phyloP scores from a whole-genome alignment of 2,113 vertebrate species.

The Myxocyprinus asiaticus region DNA sequence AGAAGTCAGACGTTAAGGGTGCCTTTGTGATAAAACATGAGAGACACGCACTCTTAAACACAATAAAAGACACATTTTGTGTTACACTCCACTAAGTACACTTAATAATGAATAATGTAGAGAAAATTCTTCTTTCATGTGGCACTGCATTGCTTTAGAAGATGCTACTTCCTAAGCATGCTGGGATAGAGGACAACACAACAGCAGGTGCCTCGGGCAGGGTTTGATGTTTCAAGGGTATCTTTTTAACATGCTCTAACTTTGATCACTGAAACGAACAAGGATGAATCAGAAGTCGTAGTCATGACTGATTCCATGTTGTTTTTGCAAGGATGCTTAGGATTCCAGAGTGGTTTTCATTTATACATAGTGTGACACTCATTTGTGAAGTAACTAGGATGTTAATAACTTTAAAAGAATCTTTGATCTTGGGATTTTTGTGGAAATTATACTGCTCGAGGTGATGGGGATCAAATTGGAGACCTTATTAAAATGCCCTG shows the following conservation, averaged over 20 bases:
- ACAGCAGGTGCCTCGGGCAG: constrained; percentile 24
- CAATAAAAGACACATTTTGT: constrained; percentile 1
- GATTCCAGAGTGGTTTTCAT: constrained; percentile 21
- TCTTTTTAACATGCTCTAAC: constrained; percentile 33
- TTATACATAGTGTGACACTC: constrained; percentile 9
- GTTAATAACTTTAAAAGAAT: constrained; percentile 22
- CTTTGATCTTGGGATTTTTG: constrained; percentile 27
- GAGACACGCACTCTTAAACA: neutral
- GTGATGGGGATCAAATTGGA: constrained; percentile 22
- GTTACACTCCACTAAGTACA: neutral
- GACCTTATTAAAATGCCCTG: constrained; percentile 2
- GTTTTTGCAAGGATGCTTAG: constrained; percentile 2
- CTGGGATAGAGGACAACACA: constrained; percentile 31
- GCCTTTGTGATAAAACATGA: constrained; percentile 21
- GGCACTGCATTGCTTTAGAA: constrained; percentile 8
- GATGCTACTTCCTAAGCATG: constrained; percentile 31
- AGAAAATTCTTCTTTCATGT: constrained; percentile 20
- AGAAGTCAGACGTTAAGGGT: constrained; percentile 8
- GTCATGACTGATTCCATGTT: constrained; percentile 23
- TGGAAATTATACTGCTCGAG: constrained; percentile 20
- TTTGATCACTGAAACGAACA: constrained; percentile 43
- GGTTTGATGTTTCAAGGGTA: constrained; percentile 28
- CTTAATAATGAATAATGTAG: constrained; percentile 24
- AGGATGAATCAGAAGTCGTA: constrained; percentile 19
- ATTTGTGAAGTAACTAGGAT: constrained; percentile 10